phyloP scores from a whole-genome alignment of 2,888 invertebrate genomes.

The Syrphus vitripennis region DNA sequence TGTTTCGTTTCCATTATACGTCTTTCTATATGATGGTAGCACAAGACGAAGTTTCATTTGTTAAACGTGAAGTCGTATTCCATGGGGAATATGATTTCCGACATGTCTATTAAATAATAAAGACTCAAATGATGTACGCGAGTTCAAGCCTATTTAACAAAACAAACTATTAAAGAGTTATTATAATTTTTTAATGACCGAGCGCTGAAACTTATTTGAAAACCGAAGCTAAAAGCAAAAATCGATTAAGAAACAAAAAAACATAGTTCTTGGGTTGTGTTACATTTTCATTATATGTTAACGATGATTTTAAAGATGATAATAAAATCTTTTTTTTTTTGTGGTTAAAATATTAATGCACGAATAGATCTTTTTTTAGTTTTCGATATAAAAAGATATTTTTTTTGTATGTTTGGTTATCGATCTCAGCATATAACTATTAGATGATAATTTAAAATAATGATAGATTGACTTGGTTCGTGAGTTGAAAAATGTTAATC shows the following conservation, averaged over 20 bases:
- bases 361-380: background rate
- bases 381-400: background rate
- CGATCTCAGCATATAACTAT: too few species aligned
- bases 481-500: too few species aligned
- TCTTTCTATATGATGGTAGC: background rate
- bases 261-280: background rate
- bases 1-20: constrained; percentile 15
- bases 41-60: constrained; percentile 33
- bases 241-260: constrained; percentile 28
- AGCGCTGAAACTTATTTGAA: background rate
- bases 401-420: background rate
- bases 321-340: background rate
- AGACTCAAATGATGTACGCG: constrained; percentile 29
- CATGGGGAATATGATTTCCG: constrained; percentile 46
- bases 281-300: constrained; percentile 4
- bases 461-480: too few species aligned
- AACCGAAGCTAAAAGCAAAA: constrained; percentile 25
- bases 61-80: constrained; percentile 45
- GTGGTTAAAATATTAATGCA: background rate
- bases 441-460: too few species aligned
- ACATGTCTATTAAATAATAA: constrained; percentile 53
- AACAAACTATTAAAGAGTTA: constrained; percentile 10
- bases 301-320: background rate
- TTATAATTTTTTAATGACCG: constrained; percentile 2
- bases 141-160: constrained; percentile 18